Percentiles rank a stretch among this genome's conserved stretches.
Conservation (phyloP, 1,140 invertebrate species). For the Wasmannia auropunctata region DNA sequence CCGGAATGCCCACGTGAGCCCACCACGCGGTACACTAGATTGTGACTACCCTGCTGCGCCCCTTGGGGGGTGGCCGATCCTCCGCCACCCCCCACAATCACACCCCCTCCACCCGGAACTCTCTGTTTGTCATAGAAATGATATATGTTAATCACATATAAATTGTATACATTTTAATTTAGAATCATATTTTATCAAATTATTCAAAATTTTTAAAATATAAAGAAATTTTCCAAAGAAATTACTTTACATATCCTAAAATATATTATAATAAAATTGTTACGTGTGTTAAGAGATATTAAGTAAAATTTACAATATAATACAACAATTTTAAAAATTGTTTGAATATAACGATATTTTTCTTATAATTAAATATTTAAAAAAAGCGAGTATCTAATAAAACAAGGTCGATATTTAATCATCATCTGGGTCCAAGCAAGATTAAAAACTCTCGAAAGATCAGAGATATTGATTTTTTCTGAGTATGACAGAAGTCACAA, state of each 20-base stretch:
- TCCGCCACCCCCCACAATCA: conserved; percentile 83
- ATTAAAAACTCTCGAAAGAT: conserved; percentile 63
- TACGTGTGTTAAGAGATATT: not conserved
- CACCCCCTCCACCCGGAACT: conserved; percentile 82
- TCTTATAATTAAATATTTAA: not conserved
- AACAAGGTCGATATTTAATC: not conserved
- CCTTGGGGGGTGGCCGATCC: conserved; percentile 83
- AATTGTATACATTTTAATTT: not conserved
- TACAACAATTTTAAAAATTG: not conserved
- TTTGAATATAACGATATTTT: not conserved
- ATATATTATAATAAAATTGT: not conserved
- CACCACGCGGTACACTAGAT: conserved; percentile 85
- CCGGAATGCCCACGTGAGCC: conserved; percentile 80
- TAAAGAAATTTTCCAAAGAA: not conserved
- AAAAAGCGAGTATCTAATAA: not conserved
- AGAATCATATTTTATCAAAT: conserved; percentile 10
- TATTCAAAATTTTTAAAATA: not conserved
- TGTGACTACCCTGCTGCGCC: conserved; percentile 78
- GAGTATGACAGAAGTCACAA: conserved; percentile 35
- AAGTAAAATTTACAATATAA: not conserved
- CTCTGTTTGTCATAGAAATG: conserved; percentile 70
- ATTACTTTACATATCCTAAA: not conserved
- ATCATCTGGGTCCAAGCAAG: conserved; percentile 14
- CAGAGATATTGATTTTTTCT: conserved; percentile 62
- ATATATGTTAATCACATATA: not conserved